Percentiles rank a stretch among this genome's conserved stretches.
These are phyloP conservation scores for Pao palembangensis DNA, from an alignment of 2,113 vertebrate genomes.

Conservation along the genomic window DNA sequence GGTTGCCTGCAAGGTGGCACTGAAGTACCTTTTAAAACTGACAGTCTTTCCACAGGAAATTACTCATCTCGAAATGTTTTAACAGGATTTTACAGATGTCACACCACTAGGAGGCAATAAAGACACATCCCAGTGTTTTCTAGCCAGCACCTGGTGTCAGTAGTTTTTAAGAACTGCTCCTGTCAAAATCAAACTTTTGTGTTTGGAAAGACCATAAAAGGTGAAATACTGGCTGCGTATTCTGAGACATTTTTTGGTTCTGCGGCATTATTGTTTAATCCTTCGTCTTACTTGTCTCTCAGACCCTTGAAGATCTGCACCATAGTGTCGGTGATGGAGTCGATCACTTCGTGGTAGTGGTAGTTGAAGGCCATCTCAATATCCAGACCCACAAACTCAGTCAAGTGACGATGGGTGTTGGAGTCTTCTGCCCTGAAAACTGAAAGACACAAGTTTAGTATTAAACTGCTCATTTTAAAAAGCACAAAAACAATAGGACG, in stretches of 20 bases:
- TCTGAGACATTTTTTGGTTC: background rate
- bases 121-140: constrained; percentile 3
- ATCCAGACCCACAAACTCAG: constrained; percentile 98
- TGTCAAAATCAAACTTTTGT: constrained; percentile 10
- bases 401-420: constrained; percentile 96
- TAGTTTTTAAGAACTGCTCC: background rate
- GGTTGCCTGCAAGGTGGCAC: too few relatives aligned
- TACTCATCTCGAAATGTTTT: too few relatives aligned
- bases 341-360: constrained; percentile 97
- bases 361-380: constrained; percentile 99
- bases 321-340: constrained; percentile 95
- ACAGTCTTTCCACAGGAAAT: too few relatives aligned
- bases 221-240: background rate
- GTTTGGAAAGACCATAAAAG: background rate
- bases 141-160: background rate
- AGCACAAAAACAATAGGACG: too few relatives aligned
- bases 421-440: constrained; percentile 98
- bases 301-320: constrained; percentile 98
- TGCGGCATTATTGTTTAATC: background rate
- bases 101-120: constrained; percentile 61
- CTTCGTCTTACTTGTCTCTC: constrained; percentile 83
- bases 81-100: background rate
- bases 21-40: too few relatives aligned
- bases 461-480: background rate
- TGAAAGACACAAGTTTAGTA: constrained; percentile 51